Percentiles rank a stretch among this genome's conserved stretches.
Conservation (phyloP, 1,140 invertebrate genomes). For the Physella acuta region DNA sequence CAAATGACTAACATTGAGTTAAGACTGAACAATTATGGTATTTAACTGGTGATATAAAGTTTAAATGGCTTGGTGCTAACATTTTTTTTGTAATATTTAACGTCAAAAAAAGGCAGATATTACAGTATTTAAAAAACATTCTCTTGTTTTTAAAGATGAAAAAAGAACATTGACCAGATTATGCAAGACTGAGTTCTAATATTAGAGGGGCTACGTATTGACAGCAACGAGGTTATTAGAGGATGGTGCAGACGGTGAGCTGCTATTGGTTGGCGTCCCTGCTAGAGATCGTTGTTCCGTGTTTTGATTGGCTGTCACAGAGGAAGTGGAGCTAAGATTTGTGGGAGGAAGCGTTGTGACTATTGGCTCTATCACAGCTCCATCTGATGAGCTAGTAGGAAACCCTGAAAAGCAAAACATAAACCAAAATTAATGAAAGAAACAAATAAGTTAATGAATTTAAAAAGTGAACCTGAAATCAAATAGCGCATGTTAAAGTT, state of each 20-base stretch:
- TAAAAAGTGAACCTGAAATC: too few relatives aligned
- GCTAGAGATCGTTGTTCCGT: slow-evolving; percentile 25
- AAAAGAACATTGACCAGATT: slow-evolving; percentile 10
- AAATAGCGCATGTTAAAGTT: too few relatives aligned
- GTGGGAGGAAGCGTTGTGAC: slow-evolving; percentile 31
- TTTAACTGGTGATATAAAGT: too few relatives aligned
- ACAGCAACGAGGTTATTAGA: slow-evolving; percentile 26
- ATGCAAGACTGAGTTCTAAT: slow-evolving; percentile 11
- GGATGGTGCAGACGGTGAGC: slow-evolving; percentile 21
- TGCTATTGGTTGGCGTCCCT: slow-evolving; percentile 18
- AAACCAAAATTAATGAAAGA: neutral
- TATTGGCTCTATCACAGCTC: slow-evolving; percentile 36
- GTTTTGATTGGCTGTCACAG: slow-evolving; percentile 26
- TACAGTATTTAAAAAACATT: too few relatives aligned
- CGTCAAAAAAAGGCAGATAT: slow-evolving; percentile 11
- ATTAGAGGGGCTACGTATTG: slow-evolving; percentile 22
- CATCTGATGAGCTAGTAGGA: slow-evolving; percentile 24
- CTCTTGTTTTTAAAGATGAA: neutral
- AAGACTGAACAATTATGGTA: too few relatives aligned
- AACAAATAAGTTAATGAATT: neutral
- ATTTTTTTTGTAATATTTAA: neutral
- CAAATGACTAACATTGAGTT: too few relatives aligned
- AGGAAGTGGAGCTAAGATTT: slow-evolving; percentile 25
- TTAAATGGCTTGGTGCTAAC: too few relatives aligned
- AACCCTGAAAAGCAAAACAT: neutral